Evolutionary conservation across 2,888 invertebrate genomes (phyloP).

Genomic region (Caenorhabditis sp.): DNA sequence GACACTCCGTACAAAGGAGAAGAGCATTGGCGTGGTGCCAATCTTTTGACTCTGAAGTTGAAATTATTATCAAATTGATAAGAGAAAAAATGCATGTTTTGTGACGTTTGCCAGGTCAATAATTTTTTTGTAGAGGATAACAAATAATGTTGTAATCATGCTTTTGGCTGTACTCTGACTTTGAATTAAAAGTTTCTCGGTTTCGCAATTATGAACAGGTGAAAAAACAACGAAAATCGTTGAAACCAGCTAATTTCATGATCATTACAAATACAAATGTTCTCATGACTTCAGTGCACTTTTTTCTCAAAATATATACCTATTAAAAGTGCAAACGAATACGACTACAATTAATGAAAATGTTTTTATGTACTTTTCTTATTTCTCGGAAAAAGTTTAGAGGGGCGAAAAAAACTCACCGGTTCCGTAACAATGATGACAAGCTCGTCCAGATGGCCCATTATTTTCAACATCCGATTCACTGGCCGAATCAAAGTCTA

Average conservation of each 20-base stretch:
- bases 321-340: too few species aligned
- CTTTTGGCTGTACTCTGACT: too few species aligned
- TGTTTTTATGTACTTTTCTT: not conserved
- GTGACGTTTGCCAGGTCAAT: not conserved
- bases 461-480: conserved; percentile 70
- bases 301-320: too few species aligned
- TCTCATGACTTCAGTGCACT: too few species aligned
- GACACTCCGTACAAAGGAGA: conserved; percentile 81
- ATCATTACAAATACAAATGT: too few species aligned
- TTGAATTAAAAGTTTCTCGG: too few species aligned
- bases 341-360: not conserved
- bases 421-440: conserved; percentile 81
- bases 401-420: conserved; percentile 74
- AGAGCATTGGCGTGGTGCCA: conserved; percentile 80
- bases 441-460: conserved; percentile 80
- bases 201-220: too few species aligned
- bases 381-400: not conserved
- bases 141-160: too few species aligned
- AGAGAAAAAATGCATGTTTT: not conserved
- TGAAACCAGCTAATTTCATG: too few species aligned
- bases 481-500: conserved; percentile 77
- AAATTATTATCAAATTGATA: too few species aligned
- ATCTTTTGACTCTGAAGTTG: conserved; percentile 77
- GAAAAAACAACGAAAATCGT: too few species aligned
- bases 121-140: too few species aligned